Conservation (phyloP, 2,113 vertebrate genomes). For the Notothenia rossii region DNA sequence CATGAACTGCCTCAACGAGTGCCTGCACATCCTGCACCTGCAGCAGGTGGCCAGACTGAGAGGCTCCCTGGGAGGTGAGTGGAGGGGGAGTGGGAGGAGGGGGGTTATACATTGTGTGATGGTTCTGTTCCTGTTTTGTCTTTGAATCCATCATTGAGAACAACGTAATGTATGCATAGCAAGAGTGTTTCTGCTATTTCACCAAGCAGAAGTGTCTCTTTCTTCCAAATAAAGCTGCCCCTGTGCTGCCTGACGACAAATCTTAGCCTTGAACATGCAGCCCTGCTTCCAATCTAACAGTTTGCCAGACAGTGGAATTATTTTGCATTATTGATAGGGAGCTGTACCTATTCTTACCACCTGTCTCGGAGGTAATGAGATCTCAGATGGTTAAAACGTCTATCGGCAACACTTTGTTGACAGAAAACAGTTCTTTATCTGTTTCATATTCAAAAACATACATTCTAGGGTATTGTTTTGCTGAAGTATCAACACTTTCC, state of each 20-base stretch:
- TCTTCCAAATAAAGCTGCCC: no score
- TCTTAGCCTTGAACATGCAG: neutral
- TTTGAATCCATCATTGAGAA: neutral
- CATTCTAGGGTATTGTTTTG: neutral
- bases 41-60: constrained; percentile 93
- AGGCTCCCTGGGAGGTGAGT: constrained; percentile 89
- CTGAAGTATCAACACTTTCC: neutral
- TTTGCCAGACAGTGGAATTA: constrained; percentile 89
- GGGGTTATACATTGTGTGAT: neutral
- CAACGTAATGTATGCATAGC: no score
- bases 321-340: constrained; percentile 94
- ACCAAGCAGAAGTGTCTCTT: neutral
- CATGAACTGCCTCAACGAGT: constrained; percentile 97
- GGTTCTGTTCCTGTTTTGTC: neutral
- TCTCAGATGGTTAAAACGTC: constrained; percentile 72
- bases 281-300: constrained; percentile 18
- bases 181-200: neutral
- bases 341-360: constrained; percentile 86
- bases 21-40: constrained; percentile 96
- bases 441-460: constrained; percentile 19
- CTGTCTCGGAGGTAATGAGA: constrained; percentile 89
- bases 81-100: neutral
- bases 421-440: constrained; percentile 6
- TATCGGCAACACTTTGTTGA: constrained; percentile 60
- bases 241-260: constrained; percentile 11